phyloP scores from a whole-genome alignment of 2,797 vertebrate genomes.

The Urosaurus nigricauda region DNA sequence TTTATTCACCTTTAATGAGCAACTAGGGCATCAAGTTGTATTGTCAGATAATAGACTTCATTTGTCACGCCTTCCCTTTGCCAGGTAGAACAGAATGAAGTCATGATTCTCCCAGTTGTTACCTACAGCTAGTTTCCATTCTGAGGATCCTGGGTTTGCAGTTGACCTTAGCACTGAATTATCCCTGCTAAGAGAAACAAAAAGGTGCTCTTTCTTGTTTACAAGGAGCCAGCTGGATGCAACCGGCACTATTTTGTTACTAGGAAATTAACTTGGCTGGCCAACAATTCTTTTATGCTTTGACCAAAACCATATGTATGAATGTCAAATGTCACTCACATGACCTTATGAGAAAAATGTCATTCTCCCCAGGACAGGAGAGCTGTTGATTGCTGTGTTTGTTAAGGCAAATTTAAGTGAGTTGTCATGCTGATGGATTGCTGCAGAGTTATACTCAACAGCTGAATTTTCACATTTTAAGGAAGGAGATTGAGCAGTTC shows the following conservation, averaged over 20 bases:
- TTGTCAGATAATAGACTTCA: not conserved
- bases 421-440: not conserved
- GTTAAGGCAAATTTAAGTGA: not conserved
- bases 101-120: not conserved
- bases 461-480: not conserved
- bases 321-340: not conserved
- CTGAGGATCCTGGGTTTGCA: not conserved
- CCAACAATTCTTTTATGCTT: not conserved
- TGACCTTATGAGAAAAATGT: constrained; percentile 2
- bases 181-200: not conserved
- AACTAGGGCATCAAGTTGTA: no score
- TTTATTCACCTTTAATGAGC: constrained; percentile 1
- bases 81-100: not conserved
- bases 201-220: constrained; percentile 5
- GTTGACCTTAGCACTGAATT: constrained; percentile 24
- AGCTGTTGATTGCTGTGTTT: not conserved
- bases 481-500: not conserved
- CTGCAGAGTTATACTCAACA: not conserved
- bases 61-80: not conserved
- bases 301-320: not conserved
- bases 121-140: not conserved
- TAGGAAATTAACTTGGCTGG: not conserved
- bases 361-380: not conserved
- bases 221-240: not conserved
- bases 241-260: not conserved